These are phyloP conservation scores for Zelostemma sp. DNA, from an alignment of 1,140 invertebrate species.

Conservation along the genomic window DNA sequence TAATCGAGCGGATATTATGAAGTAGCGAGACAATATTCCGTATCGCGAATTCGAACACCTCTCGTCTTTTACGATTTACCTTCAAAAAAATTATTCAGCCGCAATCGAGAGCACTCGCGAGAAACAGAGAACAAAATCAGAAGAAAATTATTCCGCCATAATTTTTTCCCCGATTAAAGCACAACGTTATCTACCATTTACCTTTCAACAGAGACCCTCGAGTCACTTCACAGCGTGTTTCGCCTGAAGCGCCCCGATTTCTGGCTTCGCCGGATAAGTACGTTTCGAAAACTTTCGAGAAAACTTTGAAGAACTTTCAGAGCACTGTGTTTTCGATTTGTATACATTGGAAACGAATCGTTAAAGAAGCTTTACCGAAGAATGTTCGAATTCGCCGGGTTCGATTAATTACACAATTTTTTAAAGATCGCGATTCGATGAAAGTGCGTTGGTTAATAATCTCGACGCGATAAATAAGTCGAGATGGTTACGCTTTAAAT, in stretches of 20 bases:
- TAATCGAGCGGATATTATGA: too few species aligned
- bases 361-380: not conserved
- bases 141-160: constrained; percentile 48
- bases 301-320: constrained; percentile 23
- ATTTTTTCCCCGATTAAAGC: constrained; percentile 42
- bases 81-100: too few species aligned
- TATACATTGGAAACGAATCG: constrained; percentile 13
- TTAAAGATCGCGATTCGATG: too few species aligned
- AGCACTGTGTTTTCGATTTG: constrained; percentile 32
- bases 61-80: too few species aligned
- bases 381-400: not conserved
- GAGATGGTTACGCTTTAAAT: not conserved
- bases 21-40: too few species aligned
- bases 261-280: constrained; percentile 8
- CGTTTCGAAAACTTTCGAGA: constrained; percentile 22
- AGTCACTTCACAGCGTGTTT: constrained; percentile 30
- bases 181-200: constrained; percentile 38
- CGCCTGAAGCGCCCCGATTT: constrained; percentile 27
- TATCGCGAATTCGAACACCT: too few species aligned
- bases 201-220: constrained; percentile 20
- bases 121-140: constrained; percentile 35
- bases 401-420: not conserved
- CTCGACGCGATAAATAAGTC: not conserved
- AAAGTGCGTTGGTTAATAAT: not conserved
- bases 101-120: not conserved